These are phyloP conservation scores for Vollenhovia emeryi DNA, from an alignment of 1,140 invertebrate genomes.

Conservation along the genomic window DNA sequence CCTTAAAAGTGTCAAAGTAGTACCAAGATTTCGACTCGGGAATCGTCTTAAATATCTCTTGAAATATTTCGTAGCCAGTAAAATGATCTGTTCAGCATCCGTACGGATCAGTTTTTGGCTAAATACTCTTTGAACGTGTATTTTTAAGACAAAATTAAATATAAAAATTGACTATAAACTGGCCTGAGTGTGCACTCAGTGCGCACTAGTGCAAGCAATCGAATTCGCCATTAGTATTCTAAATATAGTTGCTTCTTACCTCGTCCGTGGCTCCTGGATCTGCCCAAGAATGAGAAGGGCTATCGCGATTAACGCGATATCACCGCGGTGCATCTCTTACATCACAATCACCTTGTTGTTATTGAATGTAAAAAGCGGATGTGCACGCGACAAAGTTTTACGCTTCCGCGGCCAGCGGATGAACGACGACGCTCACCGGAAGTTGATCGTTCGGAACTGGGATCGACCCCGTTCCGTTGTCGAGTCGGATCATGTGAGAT, in stretches of 20 bases:
- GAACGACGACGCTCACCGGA: conserved; percentile 48
- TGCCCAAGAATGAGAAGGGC: conserved; percentile 84
- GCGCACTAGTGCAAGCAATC: too few relatives aligned
- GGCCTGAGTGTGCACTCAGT: too few relatives aligned
- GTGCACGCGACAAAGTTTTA: conserved; percentile 64
- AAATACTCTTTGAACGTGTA: too few relatives aligned
- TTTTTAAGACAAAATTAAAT: too few relatives aligned
- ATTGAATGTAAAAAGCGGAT: conserved; percentile 78
- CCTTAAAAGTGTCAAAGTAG: too few relatives aligned
- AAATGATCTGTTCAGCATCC: too few relatives aligned
- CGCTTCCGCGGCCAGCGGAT: conserved; percentile 64
- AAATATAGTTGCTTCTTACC: conserved; percentile 73
- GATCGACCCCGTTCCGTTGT: conserved; percentile 61
- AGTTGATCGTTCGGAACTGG: conserved; percentile 51
- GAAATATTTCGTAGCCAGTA: too few relatives aligned
- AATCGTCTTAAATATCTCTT: too few relatives aligned
- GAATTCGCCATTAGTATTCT: too few relatives aligned
- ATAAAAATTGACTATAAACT: too few relatives aligned
- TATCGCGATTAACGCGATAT: conserved; percentile 85
- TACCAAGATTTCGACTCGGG: too few relatives aligned
- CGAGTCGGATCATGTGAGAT: conserved; percentile 38
- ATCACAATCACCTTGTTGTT: conserved; percentile 82
- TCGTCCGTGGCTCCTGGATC: conserved; percentile 81
- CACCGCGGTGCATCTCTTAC: conserved; percentile 85
- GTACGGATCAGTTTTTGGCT: too few relatives aligned